Conservation (phyloP, 2,797 vertebrate species). For the Lacerta bilineata region DNA sequence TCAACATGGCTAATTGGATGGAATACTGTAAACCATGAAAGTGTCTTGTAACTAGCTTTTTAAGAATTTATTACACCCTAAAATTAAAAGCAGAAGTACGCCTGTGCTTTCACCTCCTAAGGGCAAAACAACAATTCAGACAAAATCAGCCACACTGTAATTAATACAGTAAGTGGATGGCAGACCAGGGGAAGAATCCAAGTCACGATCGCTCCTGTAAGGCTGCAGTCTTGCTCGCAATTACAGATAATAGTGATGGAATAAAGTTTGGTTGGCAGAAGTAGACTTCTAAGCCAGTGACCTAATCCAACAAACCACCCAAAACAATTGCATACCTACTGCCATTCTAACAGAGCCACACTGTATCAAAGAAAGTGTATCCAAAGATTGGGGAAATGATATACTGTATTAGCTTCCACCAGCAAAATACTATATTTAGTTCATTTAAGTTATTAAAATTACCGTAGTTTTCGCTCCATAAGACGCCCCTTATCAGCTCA, state of each 20-base stretch:
- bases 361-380: not conserved
- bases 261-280: not conserved
- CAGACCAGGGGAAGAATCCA: not conserved
- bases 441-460: not conserved
- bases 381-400: too few species aligned
- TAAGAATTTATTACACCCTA: slow-evolving; percentile 25
- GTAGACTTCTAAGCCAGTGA: not conserved
- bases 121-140: slow-evolving; percentile 14
- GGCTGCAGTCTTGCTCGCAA: not conserved
- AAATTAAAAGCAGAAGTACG: not conserved
- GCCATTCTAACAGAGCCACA: not conserved
- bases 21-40: slow-evolving; percentile 25
- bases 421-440: not conserved
- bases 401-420: not conserved
- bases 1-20: slow-evolving; percentile 38
- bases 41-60: slow-evolving; percentile 30
- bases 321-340: not conserved
- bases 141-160: slow-evolving; percentile 42
- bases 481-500: too few species aligned
- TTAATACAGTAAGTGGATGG: slow-evolving; percentile 8
- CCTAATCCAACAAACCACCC: too few species aligned
- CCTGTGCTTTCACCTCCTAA: not conserved
- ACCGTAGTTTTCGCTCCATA: too few species aligned
- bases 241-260: too few species aligned
- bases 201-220: not conserved